phyloP scores from a whole-genome alignment of 2,797 vertebrate species.

The Orestias chungarensis region DNA sequence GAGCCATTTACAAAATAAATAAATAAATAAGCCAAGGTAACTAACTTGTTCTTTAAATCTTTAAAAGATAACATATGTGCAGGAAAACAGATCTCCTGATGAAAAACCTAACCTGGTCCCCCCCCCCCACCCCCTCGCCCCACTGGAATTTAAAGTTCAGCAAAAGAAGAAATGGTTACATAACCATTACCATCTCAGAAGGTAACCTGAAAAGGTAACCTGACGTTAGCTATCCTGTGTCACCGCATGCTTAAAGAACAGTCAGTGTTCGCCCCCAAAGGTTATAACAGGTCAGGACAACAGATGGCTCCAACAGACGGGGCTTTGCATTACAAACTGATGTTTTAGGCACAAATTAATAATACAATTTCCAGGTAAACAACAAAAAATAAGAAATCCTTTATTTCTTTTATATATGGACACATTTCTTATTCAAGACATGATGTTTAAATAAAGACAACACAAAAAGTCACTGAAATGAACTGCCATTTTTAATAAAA shows the following conservation, averaged over 20 bases:
- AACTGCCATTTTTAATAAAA: conserved; percentile 81
- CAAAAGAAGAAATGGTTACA: conserved; percentile 52
- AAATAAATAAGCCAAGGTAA: conserved; percentile 51
- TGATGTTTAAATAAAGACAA: conserved; percentile 77
- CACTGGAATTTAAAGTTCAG: conserved; percentile 59
- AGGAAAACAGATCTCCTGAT: conserved; percentile 48
- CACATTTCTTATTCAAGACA: conserved; percentile 41
- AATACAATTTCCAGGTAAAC: neutral
- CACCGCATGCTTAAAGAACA: conserved; percentile 48
- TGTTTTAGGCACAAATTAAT: conserved; percentile 1
- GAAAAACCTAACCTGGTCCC: conserved; percentile 55
- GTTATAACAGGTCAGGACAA: conserved; percentile 41
- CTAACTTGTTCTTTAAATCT: conserved; percentile 60
- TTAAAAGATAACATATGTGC: conserved; percentile 69
- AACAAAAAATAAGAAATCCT: neutral
- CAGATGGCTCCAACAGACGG: neutral
- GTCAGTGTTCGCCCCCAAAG: conserved; percentile 46
- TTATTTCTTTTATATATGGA: conserved; percentile 11
- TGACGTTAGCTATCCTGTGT: conserved; percentile 61
- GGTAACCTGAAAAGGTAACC: conserved; percentile 41
- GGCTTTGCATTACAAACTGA: neutral
- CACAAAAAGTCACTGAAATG: conserved; percentile 76
- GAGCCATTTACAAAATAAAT: conserved; percentile 38
- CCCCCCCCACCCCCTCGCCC: conserved; percentile 23
- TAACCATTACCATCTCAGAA: conserved; percentile 59